Percentiles rank a stretch among this genome's conserved stretches.
phyloP scores from a whole-genome alignment of 2,797 vertebrate genomes.

The Xenops minutus region DNA sequence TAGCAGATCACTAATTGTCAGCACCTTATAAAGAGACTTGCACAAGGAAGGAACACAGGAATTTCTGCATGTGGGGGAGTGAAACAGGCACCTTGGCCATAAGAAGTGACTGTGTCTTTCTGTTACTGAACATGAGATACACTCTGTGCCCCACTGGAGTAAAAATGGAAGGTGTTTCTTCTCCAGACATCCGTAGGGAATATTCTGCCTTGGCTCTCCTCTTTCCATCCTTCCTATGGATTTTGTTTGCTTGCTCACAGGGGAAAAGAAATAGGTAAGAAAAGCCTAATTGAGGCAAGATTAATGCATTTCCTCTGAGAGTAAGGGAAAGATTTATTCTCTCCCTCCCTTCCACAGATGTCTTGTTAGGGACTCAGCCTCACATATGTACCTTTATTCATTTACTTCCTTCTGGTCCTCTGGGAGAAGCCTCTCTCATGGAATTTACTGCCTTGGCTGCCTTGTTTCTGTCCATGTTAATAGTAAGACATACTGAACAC shows the following conservation, averaged over 20 bases:
- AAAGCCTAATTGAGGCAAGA: slow-evolving; percentile 40
- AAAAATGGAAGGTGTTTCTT: background rate
- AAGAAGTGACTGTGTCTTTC: background rate
- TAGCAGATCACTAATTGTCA: background rate
- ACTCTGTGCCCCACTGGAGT: background rate
- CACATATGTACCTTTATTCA: slow-evolving; percentile 11
- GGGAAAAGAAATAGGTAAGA: slow-evolving; percentile 13
- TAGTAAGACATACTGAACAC: background rate
- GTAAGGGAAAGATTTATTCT: slow-evolving; percentile 19
- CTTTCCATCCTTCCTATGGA: background rate
- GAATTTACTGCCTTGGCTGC: slow-evolving; percentile 40
- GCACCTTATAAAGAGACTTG: background rate
- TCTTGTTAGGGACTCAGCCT: background rate
- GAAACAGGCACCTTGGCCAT: background rate
- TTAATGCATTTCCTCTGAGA: background rate
- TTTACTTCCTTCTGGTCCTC: background rate
- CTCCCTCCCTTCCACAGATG: background rate
- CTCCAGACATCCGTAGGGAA: background rate
- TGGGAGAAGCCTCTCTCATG: background rate
- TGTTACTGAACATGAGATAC: background rate
- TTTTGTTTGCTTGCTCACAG: background rate
- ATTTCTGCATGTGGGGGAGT: background rate
- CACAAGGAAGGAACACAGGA: background rate
- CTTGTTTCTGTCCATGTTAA: background rate
- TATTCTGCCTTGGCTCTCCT: background rate